Evolutionary conservation across 1,140 invertebrate species (phyloP), one percentile per base, ranked within the genome.

Genomic region (Acromyrmex heyeri): DNA sequence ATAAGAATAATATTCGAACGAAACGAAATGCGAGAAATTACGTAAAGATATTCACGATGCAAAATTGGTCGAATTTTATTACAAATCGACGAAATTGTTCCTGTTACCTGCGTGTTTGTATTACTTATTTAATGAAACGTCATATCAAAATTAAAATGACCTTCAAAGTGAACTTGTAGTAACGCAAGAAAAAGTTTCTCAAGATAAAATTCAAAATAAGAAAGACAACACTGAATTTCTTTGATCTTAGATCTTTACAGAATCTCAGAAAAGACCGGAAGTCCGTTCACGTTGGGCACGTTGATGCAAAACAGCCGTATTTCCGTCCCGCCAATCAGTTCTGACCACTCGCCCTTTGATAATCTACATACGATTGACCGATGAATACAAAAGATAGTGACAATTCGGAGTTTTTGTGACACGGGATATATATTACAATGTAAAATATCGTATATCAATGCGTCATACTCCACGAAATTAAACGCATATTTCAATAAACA

Each of bases 261-360:
- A 76, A 1, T 7, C 4, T 12, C 30, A 30, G 44, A 64, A 61
- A 75, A 44, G 57, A 70, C 30, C 55, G 59, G 18, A 75, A 70
- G 61, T 76, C 67, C 86, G 59, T 90, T 85, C 30, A 62, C 79
- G 53, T 55, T 85, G 77, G 76, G 62, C 30, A 70, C 59, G 38
- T 69, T 85, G 87, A 86, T 78, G 82, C 55, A 83, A 85, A 92
- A 92, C 89, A 90, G 76, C 76, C 90, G 70, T 67, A 88, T 88
- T 93, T 93, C 93, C 93, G 92, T 72, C 70, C 53, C 59, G 48
- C 69, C 93, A 93, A 93, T 93, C 93, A 93, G 87, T 90, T 90
- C 88, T 91, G 89, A 90, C 88, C 87, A 59, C 62, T 85, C 78
- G 85, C 18, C 70, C 88, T 93, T 93, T 92, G 81, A 61, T 90